Evolutionary conservation across 2,797 vertebrate species (phyloP).

Genomic region (Onychomys leucogaster): DNA sequence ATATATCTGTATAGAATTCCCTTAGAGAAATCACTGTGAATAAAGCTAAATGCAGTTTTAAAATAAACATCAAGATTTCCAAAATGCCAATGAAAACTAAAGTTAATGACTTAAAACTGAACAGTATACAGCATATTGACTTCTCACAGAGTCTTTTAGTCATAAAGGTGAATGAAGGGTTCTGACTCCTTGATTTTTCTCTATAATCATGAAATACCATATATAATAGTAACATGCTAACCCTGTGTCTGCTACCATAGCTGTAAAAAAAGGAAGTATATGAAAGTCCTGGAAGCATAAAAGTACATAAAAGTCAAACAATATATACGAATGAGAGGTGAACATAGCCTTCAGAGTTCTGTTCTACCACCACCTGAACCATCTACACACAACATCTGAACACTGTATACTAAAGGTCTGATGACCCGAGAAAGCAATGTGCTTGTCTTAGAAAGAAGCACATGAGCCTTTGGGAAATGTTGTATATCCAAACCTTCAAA

Average conservation of each 20-base stretch:
- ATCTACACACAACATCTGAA: not conserved
- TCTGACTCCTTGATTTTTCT: not conserved
- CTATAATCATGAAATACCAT: not conserved
- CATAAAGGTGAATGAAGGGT: slow-evolving; percentile 24
- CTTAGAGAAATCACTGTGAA: not conserved
- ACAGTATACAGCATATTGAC: not conserved
- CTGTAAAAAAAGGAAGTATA: slow-evolving; percentile 58
- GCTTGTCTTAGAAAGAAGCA: not conserved
- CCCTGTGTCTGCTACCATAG: slow-evolving; percentile 77
- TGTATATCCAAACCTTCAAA: not conserved
- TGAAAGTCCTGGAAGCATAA: slow-evolving; percentile 22
- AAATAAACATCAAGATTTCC: not conserved
- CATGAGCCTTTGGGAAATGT: not conserved
- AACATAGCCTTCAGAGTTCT: not conserved
- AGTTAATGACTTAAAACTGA: slow-evolving; percentile 74
- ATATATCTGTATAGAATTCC: not conserved
- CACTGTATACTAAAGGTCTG: not conserved
- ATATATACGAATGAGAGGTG: not conserved
- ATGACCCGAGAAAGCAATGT: not conserved
- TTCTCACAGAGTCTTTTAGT: slow-evolving; percentile 66
- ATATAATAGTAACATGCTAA: slow-evolving; percentile 75
- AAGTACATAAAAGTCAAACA: not conserved
- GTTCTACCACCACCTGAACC: not conserved
- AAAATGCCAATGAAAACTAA: not conserved
- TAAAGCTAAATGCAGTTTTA: slow-evolving; percentile 14